These are phyloP conservation scores for Acleris holmiana DNA, from an alignment of 2,888 invertebrate genomes.

Conservation along the genomic window DNA sequence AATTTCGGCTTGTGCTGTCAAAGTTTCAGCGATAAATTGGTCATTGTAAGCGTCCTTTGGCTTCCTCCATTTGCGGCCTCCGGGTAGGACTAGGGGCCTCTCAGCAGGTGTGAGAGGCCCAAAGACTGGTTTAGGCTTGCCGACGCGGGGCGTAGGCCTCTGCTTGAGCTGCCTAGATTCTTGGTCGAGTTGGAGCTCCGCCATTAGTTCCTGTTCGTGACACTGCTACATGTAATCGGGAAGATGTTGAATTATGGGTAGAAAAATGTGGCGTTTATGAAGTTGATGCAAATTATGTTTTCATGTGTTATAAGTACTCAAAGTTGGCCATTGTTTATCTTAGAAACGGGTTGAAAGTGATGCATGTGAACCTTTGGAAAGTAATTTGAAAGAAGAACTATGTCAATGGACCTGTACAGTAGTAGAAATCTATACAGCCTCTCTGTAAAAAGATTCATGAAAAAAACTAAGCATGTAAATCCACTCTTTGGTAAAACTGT, in stretches of 20 bases:
- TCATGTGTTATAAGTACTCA: too few species aligned
- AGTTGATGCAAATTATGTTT: too few species aligned
- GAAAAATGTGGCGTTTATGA: too few species aligned
- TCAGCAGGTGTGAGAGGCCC: slow-evolving; percentile 87
- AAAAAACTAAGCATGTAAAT: too few species aligned
- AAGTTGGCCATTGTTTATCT: too few species aligned
- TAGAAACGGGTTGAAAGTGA: too few species aligned
- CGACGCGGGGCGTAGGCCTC: slow-evolving; percentile 71
- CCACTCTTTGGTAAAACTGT: too few species aligned
- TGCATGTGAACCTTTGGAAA: too few species aligned
- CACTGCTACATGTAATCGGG: slow-evolving; percentile 19
- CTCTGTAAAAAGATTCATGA: too few species aligned
- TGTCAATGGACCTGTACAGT: too few species aligned
- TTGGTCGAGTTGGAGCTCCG: slow-evolving; percentile 76
- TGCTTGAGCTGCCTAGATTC: slow-evolving; percentile 75
- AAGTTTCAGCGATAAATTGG: slow-evolving; percentile 93
- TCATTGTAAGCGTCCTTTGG: slow-evolving; percentile 96
- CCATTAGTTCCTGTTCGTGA: slow-evolving; percentile 56
- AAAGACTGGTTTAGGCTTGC: slow-evolving; percentile 74
- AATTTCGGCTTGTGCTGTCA: slow-evolving; percentile 93
- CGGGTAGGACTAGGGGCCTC: slow-evolving; percentile 89
- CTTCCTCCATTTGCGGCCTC: slow-evolving; percentile 90
- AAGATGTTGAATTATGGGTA: not conserved
- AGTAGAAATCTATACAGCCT: too few species aligned
- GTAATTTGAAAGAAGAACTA: too few species aligned